Evolutionary conservation across 2,888 invertebrate genomes (phyloP).

Genomic region (Tetropium fuscum): DNA sequence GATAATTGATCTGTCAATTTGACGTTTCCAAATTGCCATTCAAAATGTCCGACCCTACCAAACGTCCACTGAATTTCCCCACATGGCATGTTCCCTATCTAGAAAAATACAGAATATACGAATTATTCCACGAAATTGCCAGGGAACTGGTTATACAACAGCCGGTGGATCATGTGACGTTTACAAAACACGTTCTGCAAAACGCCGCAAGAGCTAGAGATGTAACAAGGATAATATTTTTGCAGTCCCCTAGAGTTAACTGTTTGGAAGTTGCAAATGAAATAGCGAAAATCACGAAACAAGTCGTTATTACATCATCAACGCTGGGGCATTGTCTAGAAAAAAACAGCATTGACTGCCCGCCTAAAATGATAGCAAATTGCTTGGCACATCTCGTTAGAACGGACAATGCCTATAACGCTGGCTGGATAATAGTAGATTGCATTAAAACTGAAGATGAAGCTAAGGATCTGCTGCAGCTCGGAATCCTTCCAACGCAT

Average conservation of each 20-base stretch:
- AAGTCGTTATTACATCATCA: constrained; percentile 52
- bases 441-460: constrained; percentile 66
- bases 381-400: constrained; percentile 58
- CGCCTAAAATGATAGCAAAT: constrained; percentile 53
- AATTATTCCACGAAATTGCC: constrained; percentile 74
- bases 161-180: constrained; percentile 74
- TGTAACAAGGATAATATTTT: constrained; percentile 69
- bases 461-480: constrained; percentile 64
- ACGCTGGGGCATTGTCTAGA: constrained; percentile 27
- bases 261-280: constrained; percentile 55
- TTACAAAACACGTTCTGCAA: constrained; percentile 71
- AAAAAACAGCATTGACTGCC: constrained; percentile 27
- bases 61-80: constrained; percentile 61
- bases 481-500: constrained; percentile 68
- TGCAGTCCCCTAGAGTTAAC: constrained; percentile 69
- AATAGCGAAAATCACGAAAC: constrained; percentile 55
- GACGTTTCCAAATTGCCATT: not conserved
- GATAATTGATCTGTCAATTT: no score
- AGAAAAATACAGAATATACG: constrained; percentile 74
- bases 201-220: constrained; percentile 67
- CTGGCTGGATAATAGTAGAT: constrained; percentile 60
- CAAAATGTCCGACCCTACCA: constrained; percentile 59
- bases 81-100: constrained; percentile 72
- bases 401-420: constrained; percentile 28
- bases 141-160: constrained; percentile 71